phyloP scores from a whole-genome alignment of 2,797 vertebrate genomes.

The Capromys pilorides region DNA sequence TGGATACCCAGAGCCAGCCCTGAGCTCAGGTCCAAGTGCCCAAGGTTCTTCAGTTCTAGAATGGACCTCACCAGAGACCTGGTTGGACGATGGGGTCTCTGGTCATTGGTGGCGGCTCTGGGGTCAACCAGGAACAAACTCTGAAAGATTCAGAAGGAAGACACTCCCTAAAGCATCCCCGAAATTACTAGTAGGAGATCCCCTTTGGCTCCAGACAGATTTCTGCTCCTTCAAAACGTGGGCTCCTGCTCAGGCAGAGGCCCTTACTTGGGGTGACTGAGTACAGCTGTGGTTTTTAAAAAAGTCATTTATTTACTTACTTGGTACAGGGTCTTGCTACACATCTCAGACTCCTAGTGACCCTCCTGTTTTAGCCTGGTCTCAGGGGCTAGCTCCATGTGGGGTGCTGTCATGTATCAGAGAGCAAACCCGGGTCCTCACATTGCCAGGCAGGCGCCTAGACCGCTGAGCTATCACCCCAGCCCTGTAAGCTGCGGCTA shows the following conservation, averaged over 20 bases:
- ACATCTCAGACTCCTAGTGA: too few relatives aligned
- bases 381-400: too few relatives aligned
- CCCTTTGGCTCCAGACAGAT: fast-evolving
- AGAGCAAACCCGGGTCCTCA: too few relatives aligned
- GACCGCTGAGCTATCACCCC: too few relatives aligned
- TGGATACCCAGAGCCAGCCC: neutral
- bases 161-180: neutral
- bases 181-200: neutral
- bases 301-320: too few relatives aligned
- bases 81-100: neutral
- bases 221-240: neutral
- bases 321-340: too few relatives aligned
- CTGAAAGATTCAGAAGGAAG: neutral
- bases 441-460: too few relatives aligned
- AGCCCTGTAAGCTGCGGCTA: neutral
- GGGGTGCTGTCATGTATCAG: too few relatives aligned
- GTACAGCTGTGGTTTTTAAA: too few relatives aligned
- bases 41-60: neutral
- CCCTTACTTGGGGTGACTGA: neutral
- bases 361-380: too few relatives aligned
- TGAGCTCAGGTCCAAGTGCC: neutral
- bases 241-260: neutral
- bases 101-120: neutral
- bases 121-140: neutral
- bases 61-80: fast-evolving